Conservation (phyloP, 2,888 invertebrate genomes). For the Eupithecia dodoneata region DNA sequence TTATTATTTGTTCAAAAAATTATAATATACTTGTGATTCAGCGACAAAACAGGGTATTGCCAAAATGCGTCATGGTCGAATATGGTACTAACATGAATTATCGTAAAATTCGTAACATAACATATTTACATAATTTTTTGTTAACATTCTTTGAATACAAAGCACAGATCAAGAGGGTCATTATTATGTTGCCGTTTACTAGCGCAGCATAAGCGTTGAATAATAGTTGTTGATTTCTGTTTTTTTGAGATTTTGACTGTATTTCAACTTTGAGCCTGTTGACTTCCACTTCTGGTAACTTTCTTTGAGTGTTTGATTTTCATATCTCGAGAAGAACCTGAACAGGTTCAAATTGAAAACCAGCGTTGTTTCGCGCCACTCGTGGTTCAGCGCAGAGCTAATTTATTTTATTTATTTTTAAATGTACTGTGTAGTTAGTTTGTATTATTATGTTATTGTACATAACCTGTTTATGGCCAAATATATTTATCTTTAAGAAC, state of each 20-base stretch:
- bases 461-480: too few species aligned
- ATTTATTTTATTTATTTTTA: too few species aligned
- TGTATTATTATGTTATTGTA: too few species aligned
- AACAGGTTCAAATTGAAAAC: too few species aligned
- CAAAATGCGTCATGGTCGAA: too few species aligned
- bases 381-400: too few species aligned
- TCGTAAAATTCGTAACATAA: neutral
- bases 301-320: neutral
- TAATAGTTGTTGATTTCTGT: neutral
- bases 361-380: too few species aligned
- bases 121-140: too few species aligned
- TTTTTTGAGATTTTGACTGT: neutral
- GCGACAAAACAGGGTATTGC: neutral
- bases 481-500: constrained; percentile 35
- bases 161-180: neutral
- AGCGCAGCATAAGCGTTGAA: neutral
- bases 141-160: neutral
- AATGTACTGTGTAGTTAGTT: too few species aligned
- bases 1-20: neutral
- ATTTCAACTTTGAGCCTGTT: neutral
- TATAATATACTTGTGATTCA: neutral
- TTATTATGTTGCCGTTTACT: neutral
- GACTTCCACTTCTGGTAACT: neutral
- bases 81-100: too few species aligned
- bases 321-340: neutral